Conservation (phyloP, 2,888 invertebrate species). For the Nomada hirtipes region DNA sequence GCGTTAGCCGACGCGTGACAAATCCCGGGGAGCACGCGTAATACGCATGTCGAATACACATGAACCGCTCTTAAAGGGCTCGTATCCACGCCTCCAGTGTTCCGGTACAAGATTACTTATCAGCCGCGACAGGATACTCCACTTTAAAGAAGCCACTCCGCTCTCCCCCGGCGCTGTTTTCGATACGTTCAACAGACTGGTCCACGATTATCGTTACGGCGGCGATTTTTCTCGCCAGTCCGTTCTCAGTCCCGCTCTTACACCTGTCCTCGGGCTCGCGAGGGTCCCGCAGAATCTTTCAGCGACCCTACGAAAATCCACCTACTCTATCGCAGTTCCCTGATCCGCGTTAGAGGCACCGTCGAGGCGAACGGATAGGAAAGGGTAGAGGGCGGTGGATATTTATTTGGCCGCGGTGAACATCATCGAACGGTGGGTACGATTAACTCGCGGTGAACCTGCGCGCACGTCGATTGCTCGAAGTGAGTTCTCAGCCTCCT, state of each 20-base stretch:
- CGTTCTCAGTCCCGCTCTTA: not conserved
- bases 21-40: slow-evolving; percentile 63
- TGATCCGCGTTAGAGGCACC: too few relatives aligned
- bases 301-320: too few relatives aligned
- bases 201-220: slow-evolving; percentile 30
- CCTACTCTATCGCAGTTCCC: too few relatives aligned
- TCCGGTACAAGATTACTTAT: slow-evolving; percentile 78
- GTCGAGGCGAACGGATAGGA: too few relatives aligned
- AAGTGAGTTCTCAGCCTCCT: slow-evolving; percentile 71
- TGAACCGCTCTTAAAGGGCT: slow-evolving; percentile 67
- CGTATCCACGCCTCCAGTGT: slow-evolving; percentile 71
- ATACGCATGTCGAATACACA: slow-evolving; percentile 65
- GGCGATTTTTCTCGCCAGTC: not conserved
- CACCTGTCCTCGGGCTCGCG: too few relatives aligned
- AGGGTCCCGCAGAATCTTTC: too few relatives aligned
- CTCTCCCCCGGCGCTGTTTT: not conserved
- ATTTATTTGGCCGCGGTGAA: slow-evolving; percentile 11
- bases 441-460: slow-evolving; percentile 50
- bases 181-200: slow-evolving; percentile 19
- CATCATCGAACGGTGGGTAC: slow-evolving; percentile 51
- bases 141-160: slow-evolving; percentile 71
- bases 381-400: not conserved
- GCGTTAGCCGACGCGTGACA: slow-evolving; percentile 59
- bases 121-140: slow-evolving; percentile 75
- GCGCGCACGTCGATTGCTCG: slow-evolving; percentile 55